phyloP scores from a whole-genome alignment of 2,797 vertebrate genomes.

The Ispidina picta region DNA sequence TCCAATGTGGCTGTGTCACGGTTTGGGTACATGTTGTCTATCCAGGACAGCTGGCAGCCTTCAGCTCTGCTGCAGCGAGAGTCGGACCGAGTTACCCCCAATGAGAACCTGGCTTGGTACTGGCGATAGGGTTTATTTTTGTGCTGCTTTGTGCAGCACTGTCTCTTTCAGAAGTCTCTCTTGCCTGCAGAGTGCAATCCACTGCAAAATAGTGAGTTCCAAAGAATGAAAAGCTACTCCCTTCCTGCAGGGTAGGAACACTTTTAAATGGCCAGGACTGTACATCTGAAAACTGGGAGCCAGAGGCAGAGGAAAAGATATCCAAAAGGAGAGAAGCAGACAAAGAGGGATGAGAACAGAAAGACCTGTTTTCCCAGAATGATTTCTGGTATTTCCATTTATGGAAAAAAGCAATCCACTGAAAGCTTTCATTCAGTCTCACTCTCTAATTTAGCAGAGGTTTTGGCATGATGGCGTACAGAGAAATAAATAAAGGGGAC shows the following conservation, averaged over 20 bases:
- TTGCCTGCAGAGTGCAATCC: constrained; percentile 54
- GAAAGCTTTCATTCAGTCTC: constrained; percentile 58
- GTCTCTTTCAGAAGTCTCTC: constrained; percentile 28
- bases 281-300: constrained; percentile 52
- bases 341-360: constrained; percentile 52
- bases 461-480: constrained; percentile 48
- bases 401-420: constrained; percentile 65
- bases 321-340: constrained; percentile 51
- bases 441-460: constrained; percentile 60
- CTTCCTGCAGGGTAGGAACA: constrained; percentile 49
- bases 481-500: constrained; percentile 55
- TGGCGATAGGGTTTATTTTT: constrained; percentile 47
- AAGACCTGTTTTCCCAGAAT: constrained; percentile 68
- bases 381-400: constrained; percentile 69
- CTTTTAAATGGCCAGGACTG: constrained; percentile 43
- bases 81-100: background rate
- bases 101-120: background rate
- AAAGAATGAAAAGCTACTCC: constrained; percentile 59
- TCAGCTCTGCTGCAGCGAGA: background rate
- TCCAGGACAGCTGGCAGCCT: constrained; percentile 25
- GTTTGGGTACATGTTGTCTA: constrained; percentile 15
- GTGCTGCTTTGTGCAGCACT: constrained; percentile 7
- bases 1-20: background rate
- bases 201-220: constrained; percentile 43
- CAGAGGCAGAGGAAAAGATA: constrained; percentile 39